Conservation (phyloP, 2,797 vertebrate genomes). For the Sparus aurata region DNA sequence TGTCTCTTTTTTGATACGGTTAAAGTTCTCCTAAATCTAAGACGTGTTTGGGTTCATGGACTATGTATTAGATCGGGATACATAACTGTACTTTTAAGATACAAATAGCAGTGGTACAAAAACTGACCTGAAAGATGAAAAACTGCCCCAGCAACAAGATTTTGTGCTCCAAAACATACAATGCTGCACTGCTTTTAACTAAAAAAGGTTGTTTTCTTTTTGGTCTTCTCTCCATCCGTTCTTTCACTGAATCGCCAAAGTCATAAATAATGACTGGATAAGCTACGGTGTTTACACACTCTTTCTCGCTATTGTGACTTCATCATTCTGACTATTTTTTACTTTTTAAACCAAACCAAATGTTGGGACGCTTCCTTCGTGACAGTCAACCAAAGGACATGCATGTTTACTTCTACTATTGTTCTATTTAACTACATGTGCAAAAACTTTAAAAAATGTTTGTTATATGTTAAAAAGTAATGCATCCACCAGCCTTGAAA, state of each 20-base stretch:
- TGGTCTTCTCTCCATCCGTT: not conserved
- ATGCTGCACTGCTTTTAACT: not conserved
- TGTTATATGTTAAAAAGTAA: slow-evolving; percentile 4
- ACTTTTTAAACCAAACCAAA: slow-evolving; percentile 37
- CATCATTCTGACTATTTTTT: not conserved
- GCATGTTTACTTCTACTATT: slow-evolving; percentile 5
- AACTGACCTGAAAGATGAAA: not conserved
- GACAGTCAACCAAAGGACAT: slow-evolving; percentile 38
- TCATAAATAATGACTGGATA: slow-evolving; percentile 22
- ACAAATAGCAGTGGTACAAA: not conserved
- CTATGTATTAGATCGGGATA: too few species aligned
- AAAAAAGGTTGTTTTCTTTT: not conserved
- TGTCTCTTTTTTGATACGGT: not conserved
- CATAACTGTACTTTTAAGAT: not conserved
- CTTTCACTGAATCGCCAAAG: slow-evolving; percentile 8
- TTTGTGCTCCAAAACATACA: not conserved
- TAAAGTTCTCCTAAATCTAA: not conserved
- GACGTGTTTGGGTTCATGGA: not conserved
- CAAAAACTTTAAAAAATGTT: not conserved
- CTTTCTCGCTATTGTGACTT: slow-evolving; percentile 13
- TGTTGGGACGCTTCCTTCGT: slow-evolving; percentile 14
- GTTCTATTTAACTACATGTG: not conserved
- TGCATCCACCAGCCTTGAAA: not conserved
- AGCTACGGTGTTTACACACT: slow-evolving; percentile 24
- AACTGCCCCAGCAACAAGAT: not conserved